Conservation (phyloP, 2,113 vertebrate genomes). For the Trichomycterus rosablanca region DNA sequence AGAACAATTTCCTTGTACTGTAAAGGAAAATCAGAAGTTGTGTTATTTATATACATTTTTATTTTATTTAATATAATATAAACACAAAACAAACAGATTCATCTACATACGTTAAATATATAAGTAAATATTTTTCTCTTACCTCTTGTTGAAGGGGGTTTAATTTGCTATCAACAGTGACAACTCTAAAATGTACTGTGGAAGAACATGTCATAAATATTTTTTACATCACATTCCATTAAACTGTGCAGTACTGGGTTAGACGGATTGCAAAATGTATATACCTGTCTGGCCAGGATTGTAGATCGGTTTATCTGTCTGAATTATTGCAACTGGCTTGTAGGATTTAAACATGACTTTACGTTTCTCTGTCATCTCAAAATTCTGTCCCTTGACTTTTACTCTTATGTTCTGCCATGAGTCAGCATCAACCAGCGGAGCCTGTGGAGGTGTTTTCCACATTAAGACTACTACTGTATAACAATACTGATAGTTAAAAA, state of each 20-base stretch:
- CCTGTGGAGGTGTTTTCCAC: slow-evolving; percentile 38
- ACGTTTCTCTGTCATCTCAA: slow-evolving; percentile 49
- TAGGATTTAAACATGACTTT: slow-evolving; percentile 54
- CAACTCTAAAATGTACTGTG: slow-evolving; percentile 44
- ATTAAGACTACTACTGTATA: neutral
- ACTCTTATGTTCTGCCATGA: slow-evolving; percentile 46
- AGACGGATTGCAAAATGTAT: neutral
- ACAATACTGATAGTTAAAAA: neutral
- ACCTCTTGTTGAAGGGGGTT: slow-evolving; percentile 32
- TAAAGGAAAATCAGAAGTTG: neutral
- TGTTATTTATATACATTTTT: neutral
- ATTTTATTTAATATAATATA: too few species aligned
- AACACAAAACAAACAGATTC: too few species aligned
- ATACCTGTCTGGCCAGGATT: slow-evolving; percentile 65
- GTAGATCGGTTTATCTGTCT: slow-evolving; percentile 66
- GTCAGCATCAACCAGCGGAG: slow-evolving; percentile 39
- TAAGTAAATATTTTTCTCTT: neutral
- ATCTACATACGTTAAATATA: neutral
- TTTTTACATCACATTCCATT: too few species aligned
- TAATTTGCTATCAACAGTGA: slow-evolving; percentile 33
- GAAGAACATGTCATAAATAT: neutral
- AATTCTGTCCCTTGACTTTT: slow-evolving; percentile 48
- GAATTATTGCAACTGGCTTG: slow-evolving; percentile 48
- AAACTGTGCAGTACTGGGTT: neutral
- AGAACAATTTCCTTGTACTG: slow-evolving; percentile 54